These are phyloP conservation scores for Frieseomelitta varia DNA, from an alignment of 1,140 invertebrate genomes.

Conservation along the genomic window DNA sequence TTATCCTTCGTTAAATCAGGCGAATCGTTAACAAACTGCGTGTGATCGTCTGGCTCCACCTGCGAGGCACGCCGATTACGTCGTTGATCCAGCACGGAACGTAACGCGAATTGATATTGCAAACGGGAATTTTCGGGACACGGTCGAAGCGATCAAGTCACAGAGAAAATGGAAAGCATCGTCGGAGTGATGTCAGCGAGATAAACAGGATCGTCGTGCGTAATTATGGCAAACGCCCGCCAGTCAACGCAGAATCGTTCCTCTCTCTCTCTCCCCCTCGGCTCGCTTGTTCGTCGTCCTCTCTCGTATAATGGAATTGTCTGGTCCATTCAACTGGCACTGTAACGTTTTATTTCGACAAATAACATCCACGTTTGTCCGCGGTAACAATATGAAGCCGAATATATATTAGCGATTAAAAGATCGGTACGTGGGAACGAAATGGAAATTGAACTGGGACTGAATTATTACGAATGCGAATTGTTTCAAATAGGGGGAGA, in stretches of 20 bases:
- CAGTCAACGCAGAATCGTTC: neutral
- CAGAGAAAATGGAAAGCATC: constrained; percentile 15
- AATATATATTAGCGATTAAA: constrained; percentile 31
- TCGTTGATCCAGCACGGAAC: neutral
- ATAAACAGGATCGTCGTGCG: constrained; percentile 25
- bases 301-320: constrained; percentile 32
- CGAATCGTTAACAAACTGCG: neutral
- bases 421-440: constrained; percentile 3
- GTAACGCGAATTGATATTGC: constrained; percentile 32
- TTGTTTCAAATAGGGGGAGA: no score
- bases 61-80: constrained; percentile 13
- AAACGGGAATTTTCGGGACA: constrained; percentile 2
- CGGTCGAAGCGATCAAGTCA: constrained; percentile 16
- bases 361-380: constrained; percentile 22
- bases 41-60: neutral
- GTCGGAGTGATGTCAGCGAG: constrained; percentile 1
- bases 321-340: constrained; percentile 17
- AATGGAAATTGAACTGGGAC: neutral
- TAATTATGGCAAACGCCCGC: constrained; percentile 28
- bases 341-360: constrained; percentile 36
- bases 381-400: constrained; percentile 15
- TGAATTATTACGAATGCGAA: neutral
- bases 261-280: neutral
- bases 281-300: neutral
- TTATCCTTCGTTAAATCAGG: neutral